These are phyloP conservation scores for Nothura maculosa DNA, from an alignment of 2,797 vertebrate species.

Conservation along the genomic window DNA sequence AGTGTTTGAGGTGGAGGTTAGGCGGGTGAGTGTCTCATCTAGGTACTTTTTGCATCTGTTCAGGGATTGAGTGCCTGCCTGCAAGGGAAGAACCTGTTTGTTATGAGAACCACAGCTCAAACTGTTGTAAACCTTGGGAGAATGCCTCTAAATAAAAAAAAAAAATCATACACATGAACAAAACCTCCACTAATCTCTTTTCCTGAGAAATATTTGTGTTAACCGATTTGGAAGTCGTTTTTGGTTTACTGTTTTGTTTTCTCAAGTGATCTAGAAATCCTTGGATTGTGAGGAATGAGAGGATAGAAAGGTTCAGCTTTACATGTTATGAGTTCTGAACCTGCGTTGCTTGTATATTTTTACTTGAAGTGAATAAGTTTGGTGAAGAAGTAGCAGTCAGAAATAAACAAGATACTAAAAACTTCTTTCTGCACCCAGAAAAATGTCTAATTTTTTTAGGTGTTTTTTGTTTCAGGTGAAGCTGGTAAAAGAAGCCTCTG, in stretches of 20 bases:
- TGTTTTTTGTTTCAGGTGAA: slow-evolving; percentile 85
- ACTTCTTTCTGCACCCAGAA: background rate
- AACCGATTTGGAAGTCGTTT: slow-evolving; percentile 1
- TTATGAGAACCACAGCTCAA: background rate
- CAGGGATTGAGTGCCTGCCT: background rate
- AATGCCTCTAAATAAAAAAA: background rate
- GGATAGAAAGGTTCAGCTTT: background rate
- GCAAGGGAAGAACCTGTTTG: background rate
- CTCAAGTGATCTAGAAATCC: no score
- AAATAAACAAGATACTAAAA: background rate
- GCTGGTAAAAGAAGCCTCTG: slow-evolving; percentile 84
- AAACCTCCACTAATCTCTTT: background rate
- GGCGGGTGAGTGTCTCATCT: slow-evolving; percentile 83
- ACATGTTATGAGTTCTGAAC: background rate
- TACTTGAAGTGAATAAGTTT: background rate
- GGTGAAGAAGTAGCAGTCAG: background rate
- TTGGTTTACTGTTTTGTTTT: background rate
- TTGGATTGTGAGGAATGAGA: background rate
- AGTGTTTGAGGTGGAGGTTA: slow-evolving; percentile 91
- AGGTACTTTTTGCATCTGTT: background rate
- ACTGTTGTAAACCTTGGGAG: background rate
- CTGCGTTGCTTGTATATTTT: background rate
- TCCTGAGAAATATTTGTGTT: background rate
- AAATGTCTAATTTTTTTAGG: rapidly evolving
- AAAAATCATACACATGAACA: background rate